phyloP scores from a whole-genome alignment of 2,113 vertebrate species.

The Romanogobio albipinnatus region DNA sequence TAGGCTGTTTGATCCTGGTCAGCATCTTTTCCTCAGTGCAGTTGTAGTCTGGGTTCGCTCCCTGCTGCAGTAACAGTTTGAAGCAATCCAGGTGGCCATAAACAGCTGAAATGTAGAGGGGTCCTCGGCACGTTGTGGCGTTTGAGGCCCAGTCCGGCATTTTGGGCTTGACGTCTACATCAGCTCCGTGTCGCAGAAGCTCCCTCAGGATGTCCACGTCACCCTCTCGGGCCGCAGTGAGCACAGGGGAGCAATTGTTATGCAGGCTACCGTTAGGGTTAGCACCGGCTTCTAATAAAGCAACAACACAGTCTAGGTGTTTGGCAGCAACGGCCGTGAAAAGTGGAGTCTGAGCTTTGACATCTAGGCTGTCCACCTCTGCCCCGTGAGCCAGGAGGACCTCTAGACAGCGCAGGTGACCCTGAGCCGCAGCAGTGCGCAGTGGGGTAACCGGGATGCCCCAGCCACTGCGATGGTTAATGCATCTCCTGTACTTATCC shows the following conservation, averaged over 20 bases:
- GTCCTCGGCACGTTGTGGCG: slow-evolving; percentile 82
- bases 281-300: slow-evolving; percentile 79
- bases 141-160: slow-evolving; percentile 83
- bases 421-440: slow-evolving; percentile 83
- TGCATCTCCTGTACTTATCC: slow-evolving; percentile 82
- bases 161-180: slow-evolving; percentile 78
- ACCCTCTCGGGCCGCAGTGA: slow-evolving; percentile 87
- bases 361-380: slow-evolving; percentile 74
- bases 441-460: slow-evolving; percentile 87
- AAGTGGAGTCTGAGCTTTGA: slow-evolving; percentile 81
- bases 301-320: slow-evolving; percentile 75
- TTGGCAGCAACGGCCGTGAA: slow-evolving; percentile 77
- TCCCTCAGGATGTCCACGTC: slow-evolving; percentile 77
- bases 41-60: slow-evolving; percentile 83
- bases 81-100: slow-evolving; percentile 94
- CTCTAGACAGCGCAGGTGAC: slow-evolving; percentile 80
- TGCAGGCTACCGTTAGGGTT: slow-evolving; percentile 84
- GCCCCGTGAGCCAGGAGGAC: slow-evolving; percentile 86
- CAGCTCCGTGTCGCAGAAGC: slow-evolving; percentile 82
- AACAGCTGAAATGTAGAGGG: slow-evolving; percentile 87
- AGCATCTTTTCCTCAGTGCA: slow-evolving; percentile 70
- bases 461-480: slow-evolving; percentile 90
- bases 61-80: slow-evolving; percentile 82
- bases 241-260: slow-evolving; percentile 90
- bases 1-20: slow-evolving; percentile 73